Conservation (phyloP, 2,888 invertebrate genomes). For the Clistopyga incitator region DNA sequence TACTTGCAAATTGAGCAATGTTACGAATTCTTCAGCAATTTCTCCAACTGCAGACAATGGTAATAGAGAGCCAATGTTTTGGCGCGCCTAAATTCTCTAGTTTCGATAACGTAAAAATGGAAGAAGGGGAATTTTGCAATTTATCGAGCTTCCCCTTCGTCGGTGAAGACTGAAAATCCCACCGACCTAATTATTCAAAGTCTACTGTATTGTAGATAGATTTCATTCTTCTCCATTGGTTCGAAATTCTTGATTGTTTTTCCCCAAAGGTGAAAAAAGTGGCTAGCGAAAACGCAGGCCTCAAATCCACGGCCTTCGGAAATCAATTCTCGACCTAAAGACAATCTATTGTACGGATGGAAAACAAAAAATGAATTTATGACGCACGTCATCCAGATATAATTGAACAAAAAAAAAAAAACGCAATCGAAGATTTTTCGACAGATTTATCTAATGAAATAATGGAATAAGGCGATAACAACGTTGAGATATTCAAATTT, state of each 20-base stretch:
- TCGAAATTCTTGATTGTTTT: not conserved
- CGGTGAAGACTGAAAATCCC: conserved; percentile 9
- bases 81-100: not conserved
- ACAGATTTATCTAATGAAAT: conserved; percentile 10
- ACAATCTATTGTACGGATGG: conserved; percentile 20
- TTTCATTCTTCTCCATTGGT: not conserved
- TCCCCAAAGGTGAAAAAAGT: not conserved
- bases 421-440: conserved; percentile 14
- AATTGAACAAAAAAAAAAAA: conserved; percentile 11
- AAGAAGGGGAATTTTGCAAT: not conserved
- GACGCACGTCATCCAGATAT: conserved; percentile 13
- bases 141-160: not conserved
- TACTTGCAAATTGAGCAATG: not conserved
- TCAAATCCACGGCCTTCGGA: conserved; percentile 33
- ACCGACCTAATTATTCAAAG: not conserved
- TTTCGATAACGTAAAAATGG: not conserved
- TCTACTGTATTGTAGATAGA: not conserved
- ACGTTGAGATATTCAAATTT: conserved; percentile 36
- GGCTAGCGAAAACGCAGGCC: conserved; percentile 5
- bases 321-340: conserved; percentile 44
- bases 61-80: not conserved
- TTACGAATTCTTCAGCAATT: not conserved
- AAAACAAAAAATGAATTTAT: conserved; percentile 1
- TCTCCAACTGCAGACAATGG: not conserved
- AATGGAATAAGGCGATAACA: conserved; percentile 1